A percentile compares a stretch with the other conserved stretches of the same genome.
phyloP scores from a whole-genome alignment of 2,113 vertebrate genomes.

The Serilophus lunatus region DNA sequence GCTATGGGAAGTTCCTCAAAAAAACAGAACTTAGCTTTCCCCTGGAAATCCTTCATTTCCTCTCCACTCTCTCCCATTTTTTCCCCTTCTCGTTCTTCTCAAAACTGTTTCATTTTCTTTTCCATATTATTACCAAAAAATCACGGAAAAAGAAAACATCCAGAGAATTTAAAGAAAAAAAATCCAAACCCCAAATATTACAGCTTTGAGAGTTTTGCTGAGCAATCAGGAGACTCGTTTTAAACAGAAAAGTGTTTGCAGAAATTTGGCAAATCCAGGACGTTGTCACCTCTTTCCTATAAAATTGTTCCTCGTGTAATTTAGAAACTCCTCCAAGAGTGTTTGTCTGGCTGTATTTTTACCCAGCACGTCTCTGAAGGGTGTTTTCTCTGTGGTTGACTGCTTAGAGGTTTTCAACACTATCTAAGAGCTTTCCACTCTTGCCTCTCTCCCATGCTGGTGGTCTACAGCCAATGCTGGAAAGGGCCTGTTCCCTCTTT shows the following conservation, averaged over 20 bases:
- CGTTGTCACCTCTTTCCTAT: slow-evolving; percentile 5
- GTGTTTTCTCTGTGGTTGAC: background rate
- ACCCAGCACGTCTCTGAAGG: background rate
- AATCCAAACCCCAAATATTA: background rate
- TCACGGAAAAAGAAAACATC: background rate
- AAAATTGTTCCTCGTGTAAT: background rate
- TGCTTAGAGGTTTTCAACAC: background rate
- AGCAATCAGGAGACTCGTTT: background rate
- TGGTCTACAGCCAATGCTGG: background rate
- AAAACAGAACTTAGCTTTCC: background rate
- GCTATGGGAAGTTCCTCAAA: background rate
- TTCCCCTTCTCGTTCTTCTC: background rate
- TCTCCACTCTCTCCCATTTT: background rate
- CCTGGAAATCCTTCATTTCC: background rate
- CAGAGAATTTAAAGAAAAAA: background rate
- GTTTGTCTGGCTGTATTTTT: background rate
- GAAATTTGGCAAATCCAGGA: slow-evolving; percentile 12
- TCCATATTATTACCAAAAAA: background rate
- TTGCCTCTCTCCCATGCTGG: background rate
- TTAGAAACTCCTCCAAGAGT: background rate
- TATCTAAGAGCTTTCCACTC: background rate
- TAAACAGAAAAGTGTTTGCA: background rate
- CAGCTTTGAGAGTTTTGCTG: background rate
- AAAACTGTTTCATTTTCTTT: background rate
- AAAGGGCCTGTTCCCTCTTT: background rate